Evolutionary conservation across 2,113 vertebrate genomes (phyloP), one percentile per base, ranked within the genome.

Genomic region (Lota lota): DNA sequence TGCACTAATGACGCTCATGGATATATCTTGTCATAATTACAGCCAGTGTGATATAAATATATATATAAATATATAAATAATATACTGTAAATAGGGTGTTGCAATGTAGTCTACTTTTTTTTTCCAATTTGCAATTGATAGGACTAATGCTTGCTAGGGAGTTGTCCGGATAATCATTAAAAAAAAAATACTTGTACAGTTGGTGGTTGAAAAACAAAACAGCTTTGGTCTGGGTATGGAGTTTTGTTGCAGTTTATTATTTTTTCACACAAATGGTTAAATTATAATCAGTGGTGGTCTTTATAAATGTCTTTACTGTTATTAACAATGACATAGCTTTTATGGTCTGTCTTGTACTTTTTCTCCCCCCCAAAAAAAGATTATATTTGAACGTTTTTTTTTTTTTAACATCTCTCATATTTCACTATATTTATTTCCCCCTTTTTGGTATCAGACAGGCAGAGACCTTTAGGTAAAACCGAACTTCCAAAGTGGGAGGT

Each of bases 31-130:
- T 91, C 87, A 86, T 90, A 86, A 88, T 90, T 86, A 87, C 88
- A 87, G 85, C 85, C 85, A 88, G 83, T 91, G 88, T 90, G 87
- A 88, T 87, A 88, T 88, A 87, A 82, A 88, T 83, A 88, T 88
- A 89, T 84, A 77, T 74, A 89, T 85, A 87, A 83, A 89, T 84
- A 88, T 90, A 91, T 91, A 91, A 90, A 92, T 91, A 90, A 94
- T 95, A 94, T 95, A 94, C 94, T 98, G 96, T 99, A 97, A 95
- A 98, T 97, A 98, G 91, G 91, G 93, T 96, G 94, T 95, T 94
- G 93, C 93, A 92, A 92, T 95, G 91, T 97, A 94, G 92, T 95
- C 90, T 94, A 92, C 91, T 86, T 94, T 85, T 82, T 94, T 85
- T 82, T 78, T 93, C 94, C 72, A 79, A 92, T 96, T 94, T 94